Evolutionary conservation across 23 tunicate species (phyloP).

Genomic region (Oikopleura vanhoeffeni): DNA sequence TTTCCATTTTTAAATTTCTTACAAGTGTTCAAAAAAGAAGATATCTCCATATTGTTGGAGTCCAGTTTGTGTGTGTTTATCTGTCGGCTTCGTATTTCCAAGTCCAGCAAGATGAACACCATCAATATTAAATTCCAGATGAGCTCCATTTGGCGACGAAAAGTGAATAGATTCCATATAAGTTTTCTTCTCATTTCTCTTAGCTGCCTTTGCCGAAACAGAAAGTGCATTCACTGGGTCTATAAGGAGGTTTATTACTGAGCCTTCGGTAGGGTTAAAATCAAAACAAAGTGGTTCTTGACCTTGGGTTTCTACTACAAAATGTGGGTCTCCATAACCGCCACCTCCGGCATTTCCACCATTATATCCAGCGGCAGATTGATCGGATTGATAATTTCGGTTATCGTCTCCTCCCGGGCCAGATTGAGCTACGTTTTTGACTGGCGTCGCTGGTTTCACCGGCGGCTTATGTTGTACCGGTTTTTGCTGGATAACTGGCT

Average conservation of each 20-base stretch:
- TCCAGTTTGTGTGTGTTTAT: background rate
- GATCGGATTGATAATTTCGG: background rate
- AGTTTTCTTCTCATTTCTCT: background rate
- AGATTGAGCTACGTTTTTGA: background rate
- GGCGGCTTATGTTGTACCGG: too few relatives aligned
- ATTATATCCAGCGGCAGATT: background rate
- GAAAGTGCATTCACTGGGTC: background rate
- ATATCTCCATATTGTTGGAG: background rate
- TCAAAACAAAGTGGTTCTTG: constrained; percentile 4
- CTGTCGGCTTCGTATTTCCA: background rate
- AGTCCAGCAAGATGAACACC: constrained; percentile 13
- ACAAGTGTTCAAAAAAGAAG: background rate
- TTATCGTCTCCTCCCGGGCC: background rate
- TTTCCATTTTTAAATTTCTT: too few relatives aligned
- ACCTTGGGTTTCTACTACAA: background rate
- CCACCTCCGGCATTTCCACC: background rate
- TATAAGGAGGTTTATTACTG: background rate
- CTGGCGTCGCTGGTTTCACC: too few relatives aligned
- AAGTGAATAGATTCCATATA: constrained; percentile 2
- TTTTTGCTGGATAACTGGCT: too few relatives aligned
- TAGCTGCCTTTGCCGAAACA: background rate
- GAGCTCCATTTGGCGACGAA: background rate
- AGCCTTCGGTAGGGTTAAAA: constrained; percentile 1
- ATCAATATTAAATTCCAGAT: background rate
- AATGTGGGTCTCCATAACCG: constrained; percentile 3